Conservation (phyloP, 1,140 invertebrate genomes). For the Andricus grossulariae region DNA sequence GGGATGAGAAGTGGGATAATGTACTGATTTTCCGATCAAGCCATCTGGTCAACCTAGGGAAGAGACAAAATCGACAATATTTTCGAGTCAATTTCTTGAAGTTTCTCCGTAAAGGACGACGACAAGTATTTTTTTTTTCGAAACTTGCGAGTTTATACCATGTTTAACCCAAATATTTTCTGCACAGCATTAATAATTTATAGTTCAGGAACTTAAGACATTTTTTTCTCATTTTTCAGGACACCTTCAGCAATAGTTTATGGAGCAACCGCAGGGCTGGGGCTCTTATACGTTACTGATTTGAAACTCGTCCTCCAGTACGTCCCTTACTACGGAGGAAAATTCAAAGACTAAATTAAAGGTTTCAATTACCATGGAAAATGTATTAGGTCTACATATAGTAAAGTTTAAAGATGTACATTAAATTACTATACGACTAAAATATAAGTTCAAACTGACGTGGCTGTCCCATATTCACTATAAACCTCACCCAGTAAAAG, state of each 20-base stretch:
- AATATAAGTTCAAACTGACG: not conserved
- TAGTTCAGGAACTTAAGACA: not conserved
- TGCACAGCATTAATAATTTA: too few species aligned
- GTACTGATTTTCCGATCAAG: too few species aligned
- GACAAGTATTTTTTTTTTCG: too few species aligned
- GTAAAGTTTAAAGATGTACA: conserved; percentile 20
- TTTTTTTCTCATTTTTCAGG: conserved; percentile 69
- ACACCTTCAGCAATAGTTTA: conserved; percentile 78
- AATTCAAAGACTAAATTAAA: conserved; percentile 77
- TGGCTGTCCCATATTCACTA: not conserved
- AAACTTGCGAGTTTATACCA: too few species aligned
- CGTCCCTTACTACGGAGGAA: conserved; percentile 84
- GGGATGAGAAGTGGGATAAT: too few species aligned
- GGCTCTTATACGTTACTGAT: conserved; percentile 84
- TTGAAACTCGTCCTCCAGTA: conserved; percentile 84
- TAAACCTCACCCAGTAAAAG: not conserved
- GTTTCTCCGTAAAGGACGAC: too few species aligned
- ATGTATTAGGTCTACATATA: conserved; percentile 4
- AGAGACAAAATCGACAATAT: too few species aligned
- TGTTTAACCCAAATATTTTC: too few species aligned
- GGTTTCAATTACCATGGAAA: not conserved
- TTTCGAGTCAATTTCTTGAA: too few species aligned
- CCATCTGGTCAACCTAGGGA: too few species aligned
- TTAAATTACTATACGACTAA: conserved; percentile 4
- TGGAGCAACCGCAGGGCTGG: conserved; percentile 78